Base-by-base conservation (phyloP, 1,140 invertebrate species). In the Drosophila watanabei region DNA sequence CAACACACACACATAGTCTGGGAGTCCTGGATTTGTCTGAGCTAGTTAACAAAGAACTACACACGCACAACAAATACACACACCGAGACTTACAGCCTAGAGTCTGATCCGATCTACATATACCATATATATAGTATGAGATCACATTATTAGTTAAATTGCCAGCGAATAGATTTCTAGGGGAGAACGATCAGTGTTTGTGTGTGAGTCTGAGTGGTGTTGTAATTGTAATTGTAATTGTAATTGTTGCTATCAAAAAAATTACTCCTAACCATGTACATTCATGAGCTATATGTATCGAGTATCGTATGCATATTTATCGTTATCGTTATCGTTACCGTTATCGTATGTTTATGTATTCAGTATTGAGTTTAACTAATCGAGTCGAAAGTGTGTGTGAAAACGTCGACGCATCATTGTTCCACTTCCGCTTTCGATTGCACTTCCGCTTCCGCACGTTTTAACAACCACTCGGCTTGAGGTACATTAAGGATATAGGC, bases 401-500 rank as follows among this genome's bases (percentile, higher is more conserved):
- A 16, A 16, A 65, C 33, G 52, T 7, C 9, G 14, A 11, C 41
- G 61, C 72, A 76, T 70, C 45, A 54, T 71, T 54, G 45, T 45
- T 65, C 33, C 18, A 54, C 33, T 56, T 37, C 18, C 20, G 20
- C 14, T 56, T 4, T 56, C 54, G 54, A 43, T 18, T 49, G 46
- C 16, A 9, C 69, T 41, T 83, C 68, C 71, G 65, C 76, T 76
- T 62, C 32, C 43, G 35, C 59, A 28, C 30, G 16, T 69, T 73
- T 73, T 84, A 80, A 90, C 86, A 90, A 90, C 86, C 86, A 78
- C 86, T 80, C 76, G 81, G 82, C 82, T 90, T 90, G 86, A 90
- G 86, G 86, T 90, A 90, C 82, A 91, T 90, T 91, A 80, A 90
- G 86, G 87, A 90, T 91, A 87, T 79, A 48, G 78, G 69, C 80